These are phyloP conservation scores for Galerucella calmariensis DNA, from an alignment of 2,888 invertebrate genomes.

Conservation along the genomic window DNA sequence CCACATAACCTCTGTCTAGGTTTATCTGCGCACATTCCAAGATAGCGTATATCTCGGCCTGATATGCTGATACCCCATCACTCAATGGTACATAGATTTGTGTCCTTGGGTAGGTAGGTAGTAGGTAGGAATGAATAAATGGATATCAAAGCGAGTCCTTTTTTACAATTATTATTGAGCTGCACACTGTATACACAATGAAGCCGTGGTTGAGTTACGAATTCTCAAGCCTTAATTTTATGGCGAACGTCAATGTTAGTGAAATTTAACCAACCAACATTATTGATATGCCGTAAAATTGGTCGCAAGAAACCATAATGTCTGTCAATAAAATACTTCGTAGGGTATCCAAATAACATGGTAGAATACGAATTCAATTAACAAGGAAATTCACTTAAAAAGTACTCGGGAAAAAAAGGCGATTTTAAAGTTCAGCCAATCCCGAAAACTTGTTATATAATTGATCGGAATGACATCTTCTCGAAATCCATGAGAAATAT, in stretches of 20 bases:
- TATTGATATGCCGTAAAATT: neutral
- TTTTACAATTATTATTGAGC: too few species aligned
- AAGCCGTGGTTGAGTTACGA: neutral
- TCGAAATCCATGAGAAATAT: conserved; percentile 28
- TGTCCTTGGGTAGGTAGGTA: too few species aligned
- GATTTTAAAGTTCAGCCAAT: conserved; percentile 26
- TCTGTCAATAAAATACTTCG: conserved; percentile 5
- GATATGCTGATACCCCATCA: too few species aligned
- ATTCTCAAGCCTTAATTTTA: neutral
- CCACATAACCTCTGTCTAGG: too few species aligned
- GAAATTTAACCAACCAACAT: neutral
- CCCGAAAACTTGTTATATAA: conserved; percentile 30
- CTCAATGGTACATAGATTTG: too few species aligned
- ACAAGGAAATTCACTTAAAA: conserved; percentile 31
- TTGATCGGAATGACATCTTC: conserved; percentile 21
- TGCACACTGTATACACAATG: too few species aligned
- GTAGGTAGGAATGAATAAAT: too few species aligned
- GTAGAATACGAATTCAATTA: conserved; percentile 15
- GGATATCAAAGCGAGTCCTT: too few species aligned
- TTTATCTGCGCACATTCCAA: too few species aligned
- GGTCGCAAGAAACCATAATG: conserved; percentile 4
- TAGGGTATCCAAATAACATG: conserved; percentile 8
- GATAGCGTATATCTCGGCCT: too few species aligned
- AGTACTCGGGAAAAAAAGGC: conserved; percentile 8
- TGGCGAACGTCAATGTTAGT: neutral